Evolutionary conservation across 1,140 invertebrate species (phyloP).

Genomic region (Drosophila ficusphila): DNA sequence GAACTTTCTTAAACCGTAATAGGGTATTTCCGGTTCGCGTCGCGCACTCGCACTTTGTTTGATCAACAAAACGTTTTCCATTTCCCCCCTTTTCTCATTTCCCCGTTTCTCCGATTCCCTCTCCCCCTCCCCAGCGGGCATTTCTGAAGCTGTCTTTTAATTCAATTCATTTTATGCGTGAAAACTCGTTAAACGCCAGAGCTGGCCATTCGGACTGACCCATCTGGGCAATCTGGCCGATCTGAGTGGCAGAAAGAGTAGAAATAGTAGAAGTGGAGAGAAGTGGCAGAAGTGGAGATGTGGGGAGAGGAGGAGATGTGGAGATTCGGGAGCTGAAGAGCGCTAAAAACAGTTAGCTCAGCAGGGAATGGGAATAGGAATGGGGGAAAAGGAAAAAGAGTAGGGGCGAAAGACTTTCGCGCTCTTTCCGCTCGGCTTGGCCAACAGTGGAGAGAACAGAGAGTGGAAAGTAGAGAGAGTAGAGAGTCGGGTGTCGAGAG

Average conservation of each 20-base stretch:
- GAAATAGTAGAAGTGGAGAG: background rate
- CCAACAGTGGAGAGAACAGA: constrained; percentile 3
- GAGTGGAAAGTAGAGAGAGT: background rate
- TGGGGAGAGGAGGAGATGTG: no score
- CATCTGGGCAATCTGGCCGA: constrained; percentile 7
- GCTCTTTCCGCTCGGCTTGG: constrained; percentile 41
- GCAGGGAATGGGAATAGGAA: constrained; percentile 28
- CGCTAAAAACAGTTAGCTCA: constrained; percentile 38
- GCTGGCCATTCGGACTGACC: constrained; percentile 24
- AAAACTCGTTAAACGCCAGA: constrained; percentile 76
- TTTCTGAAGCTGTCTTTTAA: constrained; percentile 42
- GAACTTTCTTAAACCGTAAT: background rate
- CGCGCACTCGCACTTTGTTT: background rate
- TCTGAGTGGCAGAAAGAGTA: background rate
- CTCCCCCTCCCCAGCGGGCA: background rate
- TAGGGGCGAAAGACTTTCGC: constrained; percentile 12
- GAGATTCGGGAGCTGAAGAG: constrained; percentile 15
- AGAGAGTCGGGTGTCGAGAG: background rate
- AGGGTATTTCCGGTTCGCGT: constrained; percentile 8
- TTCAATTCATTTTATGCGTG: constrained; percentile 77
- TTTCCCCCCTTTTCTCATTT: constrained; percentile 15
- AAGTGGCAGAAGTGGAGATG: background rate
- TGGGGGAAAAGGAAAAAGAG: background rate
- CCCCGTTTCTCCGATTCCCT: no score
- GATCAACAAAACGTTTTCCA: constrained; percentile 34